Base-by-base conservation (phyloP, 2,888 invertebrate genomes). In the Carabus problematicus region DNA sequence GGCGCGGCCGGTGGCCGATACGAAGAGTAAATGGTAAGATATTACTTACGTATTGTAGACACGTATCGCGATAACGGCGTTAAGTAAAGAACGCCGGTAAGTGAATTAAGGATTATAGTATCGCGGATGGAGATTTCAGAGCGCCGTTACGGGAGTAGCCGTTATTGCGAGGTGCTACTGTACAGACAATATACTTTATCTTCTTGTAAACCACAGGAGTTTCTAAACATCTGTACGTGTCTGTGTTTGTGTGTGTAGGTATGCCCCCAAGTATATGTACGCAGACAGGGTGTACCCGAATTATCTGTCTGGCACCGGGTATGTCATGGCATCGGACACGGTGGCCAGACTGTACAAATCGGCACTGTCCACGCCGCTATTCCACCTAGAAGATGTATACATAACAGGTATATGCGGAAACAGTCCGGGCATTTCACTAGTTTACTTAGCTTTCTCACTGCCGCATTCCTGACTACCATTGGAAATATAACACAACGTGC, bases 251-350 rank as follows among this genome's bases (percentile, higher is more conserved):
- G 29, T 29, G 29, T 56, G 66, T 76, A 90, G 90, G 90, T 94
- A 91, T 82, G 89, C 90, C 71, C 93, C 94, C 0, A 87, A 87
- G 41, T 93, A 93, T 77, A 91, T 93, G 89, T 94, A 88, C 79
- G 82, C 86, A 0, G 89, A 86, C 0, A 84, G 86, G 52, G 85
- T 86, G 56, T 94, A 93, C 84, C 94, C 94, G 2, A 88, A 89
- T 74, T 94, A 94, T 80, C 80, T 94, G 64, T 93, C 93, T 0
- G 94, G 94, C 9, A 91, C 92, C 0, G 92, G 91, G 1, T 94
- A 94, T 81, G 85, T 89, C 3, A 86, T 94, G 84, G 90, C 92
- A 0, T 79, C 86, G 1, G 87, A 89, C 73, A 86, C 91, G 0
- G 90, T 89, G 0, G 79, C 79, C 7, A 87, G 85, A 59, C 82